Evolutionary conservation across 2,888 invertebrate genomes (phyloP).

Genomic region (Listrodromus nycthemerus): DNA sequence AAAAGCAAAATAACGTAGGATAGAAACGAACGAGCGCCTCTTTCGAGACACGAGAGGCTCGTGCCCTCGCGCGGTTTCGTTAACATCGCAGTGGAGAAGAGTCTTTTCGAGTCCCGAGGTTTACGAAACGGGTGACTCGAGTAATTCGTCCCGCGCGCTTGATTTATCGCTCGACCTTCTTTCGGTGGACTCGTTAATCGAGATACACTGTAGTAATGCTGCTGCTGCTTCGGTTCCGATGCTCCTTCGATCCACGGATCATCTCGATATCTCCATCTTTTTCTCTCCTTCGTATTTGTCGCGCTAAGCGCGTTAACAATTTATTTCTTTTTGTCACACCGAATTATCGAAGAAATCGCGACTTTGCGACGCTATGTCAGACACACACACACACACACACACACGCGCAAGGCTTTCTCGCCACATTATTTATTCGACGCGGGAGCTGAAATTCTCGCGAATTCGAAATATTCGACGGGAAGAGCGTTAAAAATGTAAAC

Average conservation of each 20-base stretch:
- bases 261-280: slow-evolving; percentile 56
- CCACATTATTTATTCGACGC: slow-evolving; percentile 66
- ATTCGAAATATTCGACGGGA: slow-evolving; percentile 52
- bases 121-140: slow-evolving; percentile 68
- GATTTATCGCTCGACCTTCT: slow-evolving; percentile 69
- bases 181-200: slow-evolving; percentile 69
- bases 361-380: slow-evolving; percentile 19
- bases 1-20: slow-evolving; percentile 20
- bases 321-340: slow-evolving; percentile 41
- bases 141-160: slow-evolving; percentile 68
- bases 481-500: slow-evolving; percentile 36
- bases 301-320: slow-evolving; percentile 44
- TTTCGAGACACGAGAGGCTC: slow-evolving; percentile 52
- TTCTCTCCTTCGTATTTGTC: slow-evolving; percentile 17
- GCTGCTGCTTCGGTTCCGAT: slow-evolving; percentile 50
- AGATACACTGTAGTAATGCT: slow-evolving; percentile 62
- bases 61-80: slow-evolving; percentile 54
- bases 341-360: slow-evolving; percentile 60
- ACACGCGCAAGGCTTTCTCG: slow-evolving; percentile 48
- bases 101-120: slow-evolving; percentile 43
- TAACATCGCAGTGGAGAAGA: slow-evolving; percentile 29
- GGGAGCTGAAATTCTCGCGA: slow-evolving; percentile 44
- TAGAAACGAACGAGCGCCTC: slow-evolving; percentile 31
- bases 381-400: slow-evolving; percentile 23
- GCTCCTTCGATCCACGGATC: slow-evolving; percentile 59